Conservation (phyloP, 2,888 invertebrate genomes). For the Furcula furcula region DNA sequence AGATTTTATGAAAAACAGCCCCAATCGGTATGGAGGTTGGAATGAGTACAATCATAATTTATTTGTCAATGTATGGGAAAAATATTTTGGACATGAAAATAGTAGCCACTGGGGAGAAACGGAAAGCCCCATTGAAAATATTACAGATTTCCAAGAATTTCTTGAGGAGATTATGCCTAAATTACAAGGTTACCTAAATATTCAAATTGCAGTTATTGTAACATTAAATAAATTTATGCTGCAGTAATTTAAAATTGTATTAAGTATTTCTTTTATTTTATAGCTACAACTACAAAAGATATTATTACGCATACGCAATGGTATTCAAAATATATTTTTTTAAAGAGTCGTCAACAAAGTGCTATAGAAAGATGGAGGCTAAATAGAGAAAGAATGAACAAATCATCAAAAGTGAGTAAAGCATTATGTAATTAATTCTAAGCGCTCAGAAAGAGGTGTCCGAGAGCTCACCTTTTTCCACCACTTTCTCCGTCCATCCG, state of each 20-base stretch:
- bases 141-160: conserved; percentile 31
- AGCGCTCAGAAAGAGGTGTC: too few species aligned
- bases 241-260: too few species aligned
- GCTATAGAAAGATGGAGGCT: conserved; percentile 65
- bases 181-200: conserved; percentile 52
- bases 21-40: conserved; percentile 82
- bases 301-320: conserved; percentile 54
- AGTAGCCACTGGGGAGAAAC: conserved; percentile 8
- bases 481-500: too few species aligned
- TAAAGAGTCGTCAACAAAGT: conserved; percentile 54
- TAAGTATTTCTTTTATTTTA: neutral
- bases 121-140: conserved; percentile 6
- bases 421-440: too few species aligned
- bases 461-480: too few species aligned
- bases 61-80: conserved; percentile 70
- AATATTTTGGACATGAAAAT: conserved; percentile 36
- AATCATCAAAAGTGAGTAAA: conserved; percentile 21
- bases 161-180: conserved; percentile 42
- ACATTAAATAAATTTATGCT: too few species aligned
- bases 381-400: conserved; percentile 44
- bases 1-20: conserved; percentile 71
- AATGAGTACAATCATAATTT: conserved; percentile 77
- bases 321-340: conserved; percentile 54
- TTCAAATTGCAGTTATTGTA: too few species aligned
- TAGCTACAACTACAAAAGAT: conserved; percentile 44